phyloP scores from a whole-genome alignment of 23 tunicate genomes.

The Trididemnum miniatum region DNA sequence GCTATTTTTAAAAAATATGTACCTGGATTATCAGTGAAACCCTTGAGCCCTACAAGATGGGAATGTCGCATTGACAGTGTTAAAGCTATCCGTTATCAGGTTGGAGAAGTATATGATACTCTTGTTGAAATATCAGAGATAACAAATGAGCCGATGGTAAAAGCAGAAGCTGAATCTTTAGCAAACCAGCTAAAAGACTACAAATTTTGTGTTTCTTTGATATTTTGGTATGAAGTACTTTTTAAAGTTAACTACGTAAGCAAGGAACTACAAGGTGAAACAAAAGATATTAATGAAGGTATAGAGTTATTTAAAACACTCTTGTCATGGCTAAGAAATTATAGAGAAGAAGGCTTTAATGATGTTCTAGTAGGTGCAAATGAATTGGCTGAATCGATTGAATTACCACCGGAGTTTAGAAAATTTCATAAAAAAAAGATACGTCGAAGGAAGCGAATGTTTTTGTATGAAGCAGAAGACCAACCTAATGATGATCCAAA shows the following conservation, averaged over 20 bases:
- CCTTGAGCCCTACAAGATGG: conserved; percentile 6
- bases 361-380: neutral
- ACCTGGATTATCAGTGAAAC: conserved; percentile 7
- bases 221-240: neutral
- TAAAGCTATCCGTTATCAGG: conserved; percentile 32
- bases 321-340: neutral
- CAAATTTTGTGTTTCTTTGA: conserved; percentile 2
- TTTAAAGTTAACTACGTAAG: neutral
- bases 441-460: too few species aligned
- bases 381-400: conserved; percentile 8
- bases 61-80: conserved; percentile 32
- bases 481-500: too few species aligned
- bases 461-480: too few species aligned
- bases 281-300: neutral
- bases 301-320: too few species aligned
- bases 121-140: conserved; percentile 18
- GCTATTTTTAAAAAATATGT: conserved; percentile 18
- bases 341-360: neutral
- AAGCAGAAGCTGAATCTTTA: conserved; percentile 14
- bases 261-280: neutral
- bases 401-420: conserved; percentile 12
- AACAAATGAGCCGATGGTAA: conserved; percentile 3
- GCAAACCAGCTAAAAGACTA: neutral
- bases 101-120: neutral
- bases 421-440: neutral